Evolutionary conservation across 1,140 invertebrate genomes (phyloP).

Genomic region (Aethina tumida): DNA sequence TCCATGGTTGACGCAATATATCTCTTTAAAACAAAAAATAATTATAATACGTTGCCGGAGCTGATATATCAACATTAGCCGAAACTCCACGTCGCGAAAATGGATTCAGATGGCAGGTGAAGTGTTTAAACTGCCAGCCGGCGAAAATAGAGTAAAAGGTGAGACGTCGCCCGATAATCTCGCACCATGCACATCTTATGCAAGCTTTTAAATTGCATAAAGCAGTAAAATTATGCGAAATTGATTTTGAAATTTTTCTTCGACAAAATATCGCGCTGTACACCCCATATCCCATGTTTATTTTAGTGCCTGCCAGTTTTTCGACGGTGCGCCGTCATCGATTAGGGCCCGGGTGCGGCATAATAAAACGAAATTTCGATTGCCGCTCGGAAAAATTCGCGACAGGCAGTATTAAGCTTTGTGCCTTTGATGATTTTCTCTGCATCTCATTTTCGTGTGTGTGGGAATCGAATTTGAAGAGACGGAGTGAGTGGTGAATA

Average conservation of each 20-base stretch:
- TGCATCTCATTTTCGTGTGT: conserved; percentile 37
- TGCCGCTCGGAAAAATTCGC: conserved; percentile 23
- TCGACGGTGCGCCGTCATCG: conserved; percentile 11
- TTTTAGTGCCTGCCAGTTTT: conserved; percentile 17
- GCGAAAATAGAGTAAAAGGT: too few species aligned
- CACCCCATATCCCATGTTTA: conserved; percentile 23
- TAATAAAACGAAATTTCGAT: conserved; percentile 18
- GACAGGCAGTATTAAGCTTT: conserved; percentile 30
- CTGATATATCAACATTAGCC: too few species aligned
- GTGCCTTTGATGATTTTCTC: conserved; percentile 37
- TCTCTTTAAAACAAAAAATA: too few species aligned
- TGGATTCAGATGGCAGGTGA: too few species aligned
- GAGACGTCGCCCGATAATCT: too few species aligned
- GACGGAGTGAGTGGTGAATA: conserved; percentile 36
- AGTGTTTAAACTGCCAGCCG: too few species aligned
- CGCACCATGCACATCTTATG: too few species aligned
- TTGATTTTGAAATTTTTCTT: conserved; percentile 25
- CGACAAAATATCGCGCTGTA: conserved; percentile 20
- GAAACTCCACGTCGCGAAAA: too few species aligned
- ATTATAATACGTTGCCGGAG: too few species aligned
- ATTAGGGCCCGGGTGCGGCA: conserved; percentile 4
- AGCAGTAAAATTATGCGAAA: conserved; percentile 15
- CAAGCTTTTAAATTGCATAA: conserved; percentile 11
- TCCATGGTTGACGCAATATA: too few species aligned
- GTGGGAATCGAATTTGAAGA: conserved; percentile 36